Conservation (phyloP, 2,888 invertebrate species). For the Malthinus seriepunctatus region DNA sequence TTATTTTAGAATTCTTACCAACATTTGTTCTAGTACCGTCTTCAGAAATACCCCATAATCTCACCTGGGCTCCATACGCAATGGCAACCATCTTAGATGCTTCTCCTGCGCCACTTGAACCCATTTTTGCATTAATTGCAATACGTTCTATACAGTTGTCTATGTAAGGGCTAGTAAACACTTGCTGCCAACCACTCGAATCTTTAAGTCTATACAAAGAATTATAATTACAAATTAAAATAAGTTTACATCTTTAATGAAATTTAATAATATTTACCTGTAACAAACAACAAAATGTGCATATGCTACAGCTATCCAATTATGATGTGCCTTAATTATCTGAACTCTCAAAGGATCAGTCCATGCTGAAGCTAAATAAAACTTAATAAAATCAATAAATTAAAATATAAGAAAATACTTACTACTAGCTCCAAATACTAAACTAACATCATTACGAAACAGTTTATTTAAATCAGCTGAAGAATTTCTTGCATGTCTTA, state of each 20-base stretch:
- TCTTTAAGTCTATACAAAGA: slow-evolving; percentile 75
- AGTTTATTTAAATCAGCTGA: slow-evolving; percentile 76
- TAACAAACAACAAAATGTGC: slow-evolving; percentile 95
- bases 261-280: slow-evolving; percentile 60
- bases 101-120: slow-evolving; percentile 58
- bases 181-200: slow-evolving; percentile 94
- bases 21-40: slow-evolving; percentile 75
- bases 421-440: slow-evolving; percentile 68
- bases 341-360: slow-evolving; percentile 86
- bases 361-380: slow-evolving; percentile 69
- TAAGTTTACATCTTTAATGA: slow-evolving; percentile 2
- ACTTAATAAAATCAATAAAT: background rate
- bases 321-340: slow-evolving; percentile 95
- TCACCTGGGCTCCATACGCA: slow-evolving; percentile 74
- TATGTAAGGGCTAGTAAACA: slow-evolving; percentile 91
- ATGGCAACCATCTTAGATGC: slow-evolving; percentile 82
- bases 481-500: slow-evolving; percentile 73
- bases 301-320: slow-evolving; percentile 97
- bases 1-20: slow-evolving; percentile 52
- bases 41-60: slow-evolving; percentile 80
- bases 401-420: slow-evolving; percentile 23
- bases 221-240: background rate
- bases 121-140: slow-evolving; percentile 79
- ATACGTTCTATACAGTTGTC: slow-evolving; percentile 89
- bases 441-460: slow-evolving; percentile 70